Evolutionary conservation across 2,888 invertebrate genomes (phyloP).

Genomic region (Stenoptilia bipunctidactyla): DNA sequence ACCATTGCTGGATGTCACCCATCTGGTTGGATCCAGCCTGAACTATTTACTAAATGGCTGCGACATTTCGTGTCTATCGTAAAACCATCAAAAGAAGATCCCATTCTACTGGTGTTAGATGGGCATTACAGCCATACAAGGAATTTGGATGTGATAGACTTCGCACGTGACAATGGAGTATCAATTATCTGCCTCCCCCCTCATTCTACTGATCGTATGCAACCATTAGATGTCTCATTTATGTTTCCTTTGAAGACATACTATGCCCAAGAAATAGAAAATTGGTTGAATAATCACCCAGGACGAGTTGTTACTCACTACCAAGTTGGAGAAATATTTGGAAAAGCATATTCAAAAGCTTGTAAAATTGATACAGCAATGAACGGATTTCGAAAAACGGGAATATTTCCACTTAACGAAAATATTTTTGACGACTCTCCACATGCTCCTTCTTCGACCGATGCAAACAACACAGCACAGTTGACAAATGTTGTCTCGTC

Average conservation of each 20-base stretch:
- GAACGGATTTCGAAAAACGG: conserved; percentile 9
- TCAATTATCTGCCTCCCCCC: conserved; percentile 12
- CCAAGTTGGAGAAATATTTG: conserved; percentile 8
- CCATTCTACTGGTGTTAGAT: conserved; percentile 18
- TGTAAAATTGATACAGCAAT: conserved; percentile 7
- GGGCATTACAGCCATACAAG: conserved; percentile 18
- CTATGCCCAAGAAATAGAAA: conserved; percentile 8
- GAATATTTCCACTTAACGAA: conserved; percentile 10
- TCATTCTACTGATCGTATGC: conserved; percentile 16
- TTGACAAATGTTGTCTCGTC: conserved; percentile 6
- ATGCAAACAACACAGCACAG: conserved; percentile 8
- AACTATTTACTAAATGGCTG: conserved; percentile 10
- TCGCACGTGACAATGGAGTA: conserved; percentile 8
- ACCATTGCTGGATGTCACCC: no score
- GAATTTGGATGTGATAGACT: conserved; percentile 15
- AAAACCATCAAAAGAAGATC: conserved; percentile 16
- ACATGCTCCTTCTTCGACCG: conserved; percentile 4
- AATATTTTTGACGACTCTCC: conserved; percentile 9
- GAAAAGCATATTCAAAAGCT: conserved; percentile 8
- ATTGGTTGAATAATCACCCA: conserved; percentile 3
- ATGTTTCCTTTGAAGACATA: conserved; percentile 5
- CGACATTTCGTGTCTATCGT: conserved; percentile 3
- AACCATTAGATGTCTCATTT: conserved; percentile 15
- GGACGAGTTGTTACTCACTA: conserved; percentile 8
- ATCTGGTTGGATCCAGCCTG: conserved; percentile 6